These are phyloP conservation scores for Euphonia xanthogaster DNA, from an alignment of 2,797 vertebrate genomes.

Conservation along the genomic window DNA sequence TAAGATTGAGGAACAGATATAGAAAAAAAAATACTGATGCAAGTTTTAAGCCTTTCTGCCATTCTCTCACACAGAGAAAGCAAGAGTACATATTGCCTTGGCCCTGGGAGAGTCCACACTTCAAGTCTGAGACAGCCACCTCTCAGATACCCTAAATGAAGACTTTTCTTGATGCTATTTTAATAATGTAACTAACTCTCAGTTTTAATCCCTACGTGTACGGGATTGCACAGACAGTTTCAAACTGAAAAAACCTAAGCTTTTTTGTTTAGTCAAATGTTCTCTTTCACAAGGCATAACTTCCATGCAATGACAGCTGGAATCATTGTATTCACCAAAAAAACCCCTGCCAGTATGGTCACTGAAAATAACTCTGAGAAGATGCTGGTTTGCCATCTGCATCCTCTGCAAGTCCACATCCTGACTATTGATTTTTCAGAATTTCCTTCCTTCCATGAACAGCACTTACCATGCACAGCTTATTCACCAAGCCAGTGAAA, in stretches of 20 bases:
- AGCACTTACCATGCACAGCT: not conserved
- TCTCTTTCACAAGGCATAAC: not conserved
- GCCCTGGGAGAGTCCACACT: not conserved
- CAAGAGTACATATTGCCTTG: not conserved
- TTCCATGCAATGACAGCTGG: not conserved
- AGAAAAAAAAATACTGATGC: not conserved
- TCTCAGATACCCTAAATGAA: not conserved
- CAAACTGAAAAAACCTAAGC: not conserved
- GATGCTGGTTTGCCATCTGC: not conserved
- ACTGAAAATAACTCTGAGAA: not conserved
- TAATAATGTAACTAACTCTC: not conserved
- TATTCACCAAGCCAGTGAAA: not conserved
- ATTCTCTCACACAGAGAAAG: not conserved
- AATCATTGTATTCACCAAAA: not conserved
- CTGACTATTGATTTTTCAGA: not conserved
- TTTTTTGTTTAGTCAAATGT: not conserved
- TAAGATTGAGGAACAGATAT: not conserved
- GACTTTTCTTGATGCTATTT: not conserved
- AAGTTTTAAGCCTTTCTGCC: not conserved
- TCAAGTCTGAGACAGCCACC: not conserved
- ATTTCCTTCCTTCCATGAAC: not conserved
- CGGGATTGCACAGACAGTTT: not conserved
- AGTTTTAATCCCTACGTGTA: not conserved
- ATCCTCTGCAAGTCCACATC: not conserved
- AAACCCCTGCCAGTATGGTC: fast-evolving